Evolutionary conservation across 64 coral and sea anemone species (phyloP), one percentile per base, ranked within the genome.

Genomic region (Pocillopora damicornis): DNA sequence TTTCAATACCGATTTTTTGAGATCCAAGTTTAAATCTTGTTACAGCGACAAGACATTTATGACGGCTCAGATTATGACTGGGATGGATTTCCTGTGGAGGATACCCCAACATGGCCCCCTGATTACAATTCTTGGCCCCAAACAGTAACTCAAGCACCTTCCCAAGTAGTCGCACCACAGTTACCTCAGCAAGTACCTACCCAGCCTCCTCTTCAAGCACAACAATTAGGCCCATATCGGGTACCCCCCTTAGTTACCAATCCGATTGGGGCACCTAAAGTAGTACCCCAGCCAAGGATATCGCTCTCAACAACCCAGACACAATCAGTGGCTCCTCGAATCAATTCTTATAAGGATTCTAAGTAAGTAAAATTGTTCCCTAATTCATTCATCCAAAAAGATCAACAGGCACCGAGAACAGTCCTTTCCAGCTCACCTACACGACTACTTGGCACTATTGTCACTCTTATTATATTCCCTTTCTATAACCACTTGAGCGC

Each of bases 91-190:
- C 81, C 81, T 57, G 67, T 71, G 37, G 81, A 84, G 8, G 81
- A 84, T 51, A 69, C 81, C 6, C 65, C 81, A 25, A 71, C 61
- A 66, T 84, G 81, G 81, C 81, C 81, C 4, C 81, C 63, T 10
- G 81, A 84, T 56, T 72, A 71, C 63, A 84, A n/a, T 37, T 37
- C 81, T 67, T 84, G 81, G 81, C 81, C 81, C 20, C 81, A 84
- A 38, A n/a, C 81, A 57, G 63, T 63, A 57, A 84, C 81, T 10
- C 81, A 72, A 65, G 13, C 81, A 57, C 38, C 81, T 12, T 20
- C 62, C 9, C 81, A 73, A 37, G 13, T 57, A 23, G 14, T 51
- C 42, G 7, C n/a, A 51, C 37, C 81, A 1, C 38, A 84, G 64
- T 18, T 51, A 15, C 37, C 35, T 42, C 81, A 67, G 45, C 35